A percentile compares a stretch with the other conserved stretches of the same genome.
Conservation (phyloP, 2,113 vertebrate species). For the Cavia aperea region DNA sequence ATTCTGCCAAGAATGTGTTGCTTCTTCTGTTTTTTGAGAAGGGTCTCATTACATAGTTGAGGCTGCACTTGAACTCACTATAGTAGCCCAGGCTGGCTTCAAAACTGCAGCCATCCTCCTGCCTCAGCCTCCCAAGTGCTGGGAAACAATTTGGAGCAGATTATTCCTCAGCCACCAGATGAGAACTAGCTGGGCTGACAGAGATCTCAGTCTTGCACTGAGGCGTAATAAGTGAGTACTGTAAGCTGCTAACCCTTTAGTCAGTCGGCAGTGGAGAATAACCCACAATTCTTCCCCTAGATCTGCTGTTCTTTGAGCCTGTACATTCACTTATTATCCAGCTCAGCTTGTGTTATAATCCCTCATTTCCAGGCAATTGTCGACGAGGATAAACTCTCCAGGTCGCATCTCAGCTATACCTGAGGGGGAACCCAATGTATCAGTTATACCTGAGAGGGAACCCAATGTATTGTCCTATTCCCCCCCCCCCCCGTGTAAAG, state of each 20-base stretch:
- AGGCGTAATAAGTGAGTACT: not conserved
- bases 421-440: not conserved
- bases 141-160: not conserved
- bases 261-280: not conserved
- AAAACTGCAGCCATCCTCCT: not conserved
- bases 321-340: not conserved
- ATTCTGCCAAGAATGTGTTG: not conserved
- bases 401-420: not conserved
- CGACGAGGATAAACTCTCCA: not conserved
- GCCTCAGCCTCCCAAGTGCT: not conserved
- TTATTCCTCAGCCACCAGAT: not conserved
- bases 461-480: no score
- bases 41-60: not conserved
- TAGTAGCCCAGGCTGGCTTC: not conserved
- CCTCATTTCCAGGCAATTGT: not conserved
- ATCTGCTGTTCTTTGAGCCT: not conserved
- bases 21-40: not conserved
- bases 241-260: not conserved
- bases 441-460: not conserved
- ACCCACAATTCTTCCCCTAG: not conserved
- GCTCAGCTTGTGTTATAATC: not conserved
- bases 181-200: not conserved
- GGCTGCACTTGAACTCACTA: not conserved
- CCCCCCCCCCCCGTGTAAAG: not conserved
- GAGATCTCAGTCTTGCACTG: not conserved